Percentiles rank a stretch among this genome's conserved stretches.
Conservation (phyloP, 2,797 vertebrate genomes). For the Anableps anableps region DNA sequence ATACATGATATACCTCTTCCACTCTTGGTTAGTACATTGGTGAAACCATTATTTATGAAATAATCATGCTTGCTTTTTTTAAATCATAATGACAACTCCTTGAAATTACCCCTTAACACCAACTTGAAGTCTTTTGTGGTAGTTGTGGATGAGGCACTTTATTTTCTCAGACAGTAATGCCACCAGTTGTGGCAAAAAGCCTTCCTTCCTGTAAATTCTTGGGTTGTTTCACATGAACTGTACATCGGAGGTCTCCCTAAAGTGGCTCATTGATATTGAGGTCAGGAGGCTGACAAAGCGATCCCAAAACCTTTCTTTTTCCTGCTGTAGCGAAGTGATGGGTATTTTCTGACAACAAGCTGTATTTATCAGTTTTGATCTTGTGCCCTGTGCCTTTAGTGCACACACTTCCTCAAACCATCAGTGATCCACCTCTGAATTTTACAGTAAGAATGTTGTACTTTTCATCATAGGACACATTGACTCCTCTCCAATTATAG, state of each 20-base stretch:
- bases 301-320: too few species aligned
- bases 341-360: too few species aligned
- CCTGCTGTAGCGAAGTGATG: too few species aligned
- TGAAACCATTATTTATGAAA: neutral
- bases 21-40: neutral
- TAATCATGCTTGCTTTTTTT: neutral
- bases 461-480: neutral
- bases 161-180: neutral
- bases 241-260: too few species aligned
- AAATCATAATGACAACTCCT: neutral
- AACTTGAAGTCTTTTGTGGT: neutral
- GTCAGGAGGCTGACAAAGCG: too few species aligned
- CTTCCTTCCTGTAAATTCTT: neutral
- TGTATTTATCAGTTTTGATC: too few species aligned
- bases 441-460: neutral
- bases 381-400: neutral
- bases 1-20: neutral
- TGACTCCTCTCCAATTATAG: neutral
- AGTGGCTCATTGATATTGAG: too few species aligned
- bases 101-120: neutral
- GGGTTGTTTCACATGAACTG: neutral
- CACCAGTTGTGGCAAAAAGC: neutral
- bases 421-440: neutral
- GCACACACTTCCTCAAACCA: neutral
- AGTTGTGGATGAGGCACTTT: neutral